phyloP scores from a whole-genome alignment of 2,113 vertebrate species.

The Amazona vittata region DNA sequence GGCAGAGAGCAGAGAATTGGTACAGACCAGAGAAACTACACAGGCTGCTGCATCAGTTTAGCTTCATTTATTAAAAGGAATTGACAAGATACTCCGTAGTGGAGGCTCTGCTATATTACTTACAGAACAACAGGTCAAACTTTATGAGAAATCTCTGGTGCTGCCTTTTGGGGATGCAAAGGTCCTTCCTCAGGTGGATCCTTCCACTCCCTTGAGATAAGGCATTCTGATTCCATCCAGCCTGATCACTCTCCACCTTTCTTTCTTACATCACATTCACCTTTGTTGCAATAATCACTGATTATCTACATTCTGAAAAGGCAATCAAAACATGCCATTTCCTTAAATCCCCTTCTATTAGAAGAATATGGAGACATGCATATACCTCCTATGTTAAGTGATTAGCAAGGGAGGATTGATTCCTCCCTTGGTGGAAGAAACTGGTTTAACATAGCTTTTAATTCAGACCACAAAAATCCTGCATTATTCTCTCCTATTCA shows the following conservation, averaged over 20 bases:
- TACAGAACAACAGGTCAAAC: conserved; percentile 42
- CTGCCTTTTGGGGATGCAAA: neutral
- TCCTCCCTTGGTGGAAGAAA: neutral
- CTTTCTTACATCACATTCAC: neutral
- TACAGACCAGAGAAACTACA: conserved; percentile 67
- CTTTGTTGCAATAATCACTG: neutral
- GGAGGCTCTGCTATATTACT: conserved; percentile 33
- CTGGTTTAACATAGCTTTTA: neutral
- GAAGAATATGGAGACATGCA: neutral
- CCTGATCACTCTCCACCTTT: neutral
- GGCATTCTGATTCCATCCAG: neutral
- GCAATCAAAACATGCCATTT: neutral
- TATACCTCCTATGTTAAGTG: neutral
- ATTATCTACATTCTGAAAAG: conserved; percentile 3
- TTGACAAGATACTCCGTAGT: conserved; percentile 39
- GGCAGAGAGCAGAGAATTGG: conserved; percentile 22
- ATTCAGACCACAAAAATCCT: conserved; percentile 32
- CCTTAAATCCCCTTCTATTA: neutral
- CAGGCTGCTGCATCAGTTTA: conserved; percentile 46
- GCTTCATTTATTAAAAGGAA: conserved; percentile 63
- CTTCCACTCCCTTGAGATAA: neutral
- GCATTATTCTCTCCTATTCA: neutral
- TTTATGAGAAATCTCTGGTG: conserved; percentile 51
- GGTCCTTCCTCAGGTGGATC: neutral
- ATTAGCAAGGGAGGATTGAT: neutral